phyloP scores from a whole-genome alignment of 1,140 invertebrate genomes.

The Grapholita molesta region DNA sequence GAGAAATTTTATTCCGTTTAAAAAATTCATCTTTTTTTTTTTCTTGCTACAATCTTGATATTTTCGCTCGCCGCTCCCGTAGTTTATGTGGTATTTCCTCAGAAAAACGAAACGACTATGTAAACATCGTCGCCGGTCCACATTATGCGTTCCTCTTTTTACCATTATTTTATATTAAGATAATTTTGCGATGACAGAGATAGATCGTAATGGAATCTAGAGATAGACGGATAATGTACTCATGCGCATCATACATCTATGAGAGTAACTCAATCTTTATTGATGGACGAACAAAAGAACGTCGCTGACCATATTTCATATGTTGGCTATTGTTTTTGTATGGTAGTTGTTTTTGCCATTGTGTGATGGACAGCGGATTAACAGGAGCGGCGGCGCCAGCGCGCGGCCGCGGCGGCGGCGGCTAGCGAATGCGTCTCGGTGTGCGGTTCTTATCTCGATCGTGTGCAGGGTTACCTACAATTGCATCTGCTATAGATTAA shows the following conservation, averaged over 20 bases:
- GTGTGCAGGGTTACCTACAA: not conserved
- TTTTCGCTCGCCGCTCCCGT: constrained; percentile 1
- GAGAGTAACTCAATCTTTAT: constrained; percentile 1
- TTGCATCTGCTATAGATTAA: not conserved
- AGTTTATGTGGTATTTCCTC: constrained; percentile 16
- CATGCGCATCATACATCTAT: not conserved
- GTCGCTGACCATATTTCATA: constrained; percentile 42
- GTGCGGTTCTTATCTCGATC: constrained; percentile 21
- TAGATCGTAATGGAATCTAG: not conserved
- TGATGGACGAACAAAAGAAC: not conserved
- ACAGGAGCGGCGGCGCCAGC: constrained; percentile 61
- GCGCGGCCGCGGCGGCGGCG: constrained; percentile 34
- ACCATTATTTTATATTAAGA: not conserved
- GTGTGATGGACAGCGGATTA: constrained; percentile 60
- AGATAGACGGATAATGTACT: not conserved
- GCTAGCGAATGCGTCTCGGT: constrained; percentile 55
- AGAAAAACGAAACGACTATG: constrained; percentile 3
- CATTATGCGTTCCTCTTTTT: not conserved
- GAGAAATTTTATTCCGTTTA: constrained; percentile 30
- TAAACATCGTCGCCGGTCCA: constrained; percentile 10
- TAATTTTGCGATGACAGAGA: not conserved
- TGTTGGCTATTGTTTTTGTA: constrained; percentile 26
- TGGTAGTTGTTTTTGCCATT: constrained; percentile 46
- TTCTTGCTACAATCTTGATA: not conserved
- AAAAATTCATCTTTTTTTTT: not conserved